Base-by-base conservation (phyloP, 1,140 invertebrate species). In the Chironomus tepperi region DNA sequence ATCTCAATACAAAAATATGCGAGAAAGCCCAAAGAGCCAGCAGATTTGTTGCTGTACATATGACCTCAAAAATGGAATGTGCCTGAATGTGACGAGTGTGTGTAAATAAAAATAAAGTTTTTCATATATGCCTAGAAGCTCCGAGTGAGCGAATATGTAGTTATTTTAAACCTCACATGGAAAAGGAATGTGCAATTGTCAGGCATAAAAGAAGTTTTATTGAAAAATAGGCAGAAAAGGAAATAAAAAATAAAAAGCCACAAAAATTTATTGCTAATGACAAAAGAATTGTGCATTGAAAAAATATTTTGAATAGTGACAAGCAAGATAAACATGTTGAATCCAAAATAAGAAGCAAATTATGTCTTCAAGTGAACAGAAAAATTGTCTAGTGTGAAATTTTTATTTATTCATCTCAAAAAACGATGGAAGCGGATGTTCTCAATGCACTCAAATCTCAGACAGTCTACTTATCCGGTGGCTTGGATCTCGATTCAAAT, bases 401-500 rank as follows among this genome's bases (percentile, higher is more conserved):
- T 34, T 34, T 34, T 34, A 34, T 34, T 34, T 34, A 34, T 34
- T 34, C 24, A 34, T 34, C 24, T 34, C 24, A 34, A 47, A 15
- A 47, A 47, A 47, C 12, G 19, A 83, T 83, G 81, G 84, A 85
- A 75, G 80, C 81, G 75, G 82, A 85, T 74, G 83, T 86, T 75
- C 81, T 86, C 77, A 83, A 84, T 76, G 83, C 82, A 74, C 79
- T 87, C 77, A 83, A 86, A 79, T 84, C 82, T 74, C 84, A 85
- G 76, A 77, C 87, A 76, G 87, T 84, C 74, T 86, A 86, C 78
- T 80, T 90, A 75, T 88, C 89, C 72, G 89, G 89, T 74, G 87
- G 89, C 75, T 83, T 86, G 75, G 89, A 91, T 82, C 85, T 85
- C 57, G 86, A 88, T 75, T 87, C 87, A 57, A 84, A 86, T 65